Conservation (phyloP, 30 jellyfish, hydroid and myxozoan species). For the Hydractinia echinata region DNA sequence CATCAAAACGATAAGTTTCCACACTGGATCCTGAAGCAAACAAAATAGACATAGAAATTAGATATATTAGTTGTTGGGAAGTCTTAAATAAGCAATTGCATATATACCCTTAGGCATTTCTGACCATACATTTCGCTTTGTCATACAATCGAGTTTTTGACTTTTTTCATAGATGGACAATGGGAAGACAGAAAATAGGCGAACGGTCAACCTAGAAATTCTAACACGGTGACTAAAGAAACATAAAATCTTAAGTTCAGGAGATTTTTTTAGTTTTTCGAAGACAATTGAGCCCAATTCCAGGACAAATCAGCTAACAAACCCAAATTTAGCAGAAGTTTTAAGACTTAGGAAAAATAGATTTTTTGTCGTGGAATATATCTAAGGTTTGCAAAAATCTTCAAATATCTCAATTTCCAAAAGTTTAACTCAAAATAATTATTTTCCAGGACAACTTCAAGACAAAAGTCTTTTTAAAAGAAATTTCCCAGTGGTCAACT, state of each 20-base stretch:
- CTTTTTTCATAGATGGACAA: background rate
- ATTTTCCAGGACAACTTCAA: no score
- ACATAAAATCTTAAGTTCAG: background rate
- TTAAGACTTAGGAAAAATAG: no score
- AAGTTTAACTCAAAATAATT: no score
- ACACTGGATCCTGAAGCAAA: background rate
- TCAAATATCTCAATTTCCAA: no score
- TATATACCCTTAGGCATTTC: background rate
- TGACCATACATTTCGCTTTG: background rate
- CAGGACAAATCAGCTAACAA: no score
- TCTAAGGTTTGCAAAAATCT: no score
- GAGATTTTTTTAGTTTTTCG: background rate
- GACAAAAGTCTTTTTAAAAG: no score
- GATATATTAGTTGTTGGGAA: background rate
- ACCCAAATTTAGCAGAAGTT: no score
- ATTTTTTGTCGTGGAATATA: no score
- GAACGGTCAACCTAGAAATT: no score
- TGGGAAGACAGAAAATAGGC: background rate
- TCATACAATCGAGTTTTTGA: background rate
- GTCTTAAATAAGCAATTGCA: background rate
- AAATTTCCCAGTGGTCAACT: no score
- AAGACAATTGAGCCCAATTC: background rate
- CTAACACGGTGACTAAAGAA: no score
- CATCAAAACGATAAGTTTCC: background rate
- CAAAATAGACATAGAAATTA: background rate